Percentiles rank a stretch among this genome's conserved stretches.
phyloP scores from a whole-genome alignment of 2,797 vertebrate genomes.

The Propithecus deckenii region DNA sequence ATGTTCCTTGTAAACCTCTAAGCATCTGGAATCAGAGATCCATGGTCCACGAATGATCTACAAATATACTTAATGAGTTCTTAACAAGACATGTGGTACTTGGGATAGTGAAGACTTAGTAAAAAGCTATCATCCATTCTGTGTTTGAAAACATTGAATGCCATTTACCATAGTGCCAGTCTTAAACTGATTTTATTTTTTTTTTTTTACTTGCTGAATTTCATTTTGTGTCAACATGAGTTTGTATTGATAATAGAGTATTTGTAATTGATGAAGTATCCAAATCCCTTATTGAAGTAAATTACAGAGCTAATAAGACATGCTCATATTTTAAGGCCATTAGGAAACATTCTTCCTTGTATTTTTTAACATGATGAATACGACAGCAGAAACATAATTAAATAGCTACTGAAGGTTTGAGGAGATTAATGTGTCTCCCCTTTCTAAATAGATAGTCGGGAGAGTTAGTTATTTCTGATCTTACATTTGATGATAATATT shows the following conservation, averaged over 20 bases:
- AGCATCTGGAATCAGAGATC: background rate
- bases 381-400: background rate
- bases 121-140: background rate
- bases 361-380: background rate
- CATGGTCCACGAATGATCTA: background rate
- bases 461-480: slow-evolving; percentile 37
- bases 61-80: background rate
- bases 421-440: background rate
- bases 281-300: background rate
- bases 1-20: background rate
- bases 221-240: background rate
- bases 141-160: background rate
- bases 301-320: background rate
- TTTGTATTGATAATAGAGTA: background rate
- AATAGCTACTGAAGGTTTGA: background rate
- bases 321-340: background rate
- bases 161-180: background rate
- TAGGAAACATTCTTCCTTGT: background rate
- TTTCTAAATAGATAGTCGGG: slow-evolving; percentile 6
- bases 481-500: slow-evolving; percentile 47
- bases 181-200: background rate
- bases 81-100: background rate
- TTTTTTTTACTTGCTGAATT: background rate
- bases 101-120: background rate
- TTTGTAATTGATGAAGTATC: background rate